Percentiles rank a stretch among this genome's conserved stretches.
phyloP scores from a whole-genome alignment of 2,113 vertebrate species.

The Malaclemys terrapin region DNA sequence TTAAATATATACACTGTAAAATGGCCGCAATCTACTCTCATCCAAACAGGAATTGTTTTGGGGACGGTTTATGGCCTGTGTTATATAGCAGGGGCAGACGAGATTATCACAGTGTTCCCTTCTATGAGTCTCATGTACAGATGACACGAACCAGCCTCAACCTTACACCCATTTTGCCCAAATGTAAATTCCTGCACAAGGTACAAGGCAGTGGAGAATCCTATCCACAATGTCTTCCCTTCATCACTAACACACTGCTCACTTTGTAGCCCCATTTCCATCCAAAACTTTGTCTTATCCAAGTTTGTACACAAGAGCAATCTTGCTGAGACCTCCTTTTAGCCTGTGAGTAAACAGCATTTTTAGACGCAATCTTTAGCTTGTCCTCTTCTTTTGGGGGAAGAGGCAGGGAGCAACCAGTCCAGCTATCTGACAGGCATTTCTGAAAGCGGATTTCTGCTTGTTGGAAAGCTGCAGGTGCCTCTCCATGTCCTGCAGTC shows the following conservation, averaged over 20 bases:
- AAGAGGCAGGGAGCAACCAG: not conserved
- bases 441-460: not conserved
- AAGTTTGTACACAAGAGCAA: not conserved
- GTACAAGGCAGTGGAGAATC: not conserved
- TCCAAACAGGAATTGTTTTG: not conserved
- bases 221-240: not conserved
- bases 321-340: not conserved
- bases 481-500: not conserved
- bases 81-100: not conserved
- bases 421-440: not conserved
- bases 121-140: fast-evolving
- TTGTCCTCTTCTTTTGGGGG: not conserved
- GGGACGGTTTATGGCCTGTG: not conserved
- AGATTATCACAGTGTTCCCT: not conserved
- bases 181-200: not conserved
- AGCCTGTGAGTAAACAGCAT: not conserved
- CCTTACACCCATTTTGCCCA: not conserved
- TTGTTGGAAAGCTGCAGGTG: not conserved
- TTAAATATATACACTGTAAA: not conserved
- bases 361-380: not conserved
- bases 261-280: not conserved
- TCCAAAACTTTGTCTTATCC: not conserved
- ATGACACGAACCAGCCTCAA: fast-evolving
- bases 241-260: not conserved
- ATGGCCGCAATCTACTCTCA: not conserved